A percentile compares a stretch with the other conserved stretches of the same genome.
Conservation (phyloP, 2,113 vertebrate species). For the Probosciger aterrimus region DNA sequence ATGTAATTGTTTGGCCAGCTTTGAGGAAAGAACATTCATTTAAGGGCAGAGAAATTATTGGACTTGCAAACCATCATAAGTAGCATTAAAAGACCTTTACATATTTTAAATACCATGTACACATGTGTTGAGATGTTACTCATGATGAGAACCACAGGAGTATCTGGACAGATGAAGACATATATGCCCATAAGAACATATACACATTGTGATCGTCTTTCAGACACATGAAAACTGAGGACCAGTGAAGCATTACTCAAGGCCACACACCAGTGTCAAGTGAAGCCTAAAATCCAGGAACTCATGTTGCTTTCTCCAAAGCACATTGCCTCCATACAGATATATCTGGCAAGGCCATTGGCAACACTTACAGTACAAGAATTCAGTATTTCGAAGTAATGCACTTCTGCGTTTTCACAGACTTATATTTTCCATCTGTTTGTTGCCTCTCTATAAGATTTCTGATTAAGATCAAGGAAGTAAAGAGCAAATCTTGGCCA, state of each 20-base stretch:
- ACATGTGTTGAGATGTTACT: background rate
- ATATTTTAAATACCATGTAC: background rate
- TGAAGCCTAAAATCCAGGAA: slow-evolving; percentile 10
- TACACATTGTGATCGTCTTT: background rate
- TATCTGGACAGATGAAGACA: background rate
- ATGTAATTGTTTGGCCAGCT: slow-evolving; percentile 14
- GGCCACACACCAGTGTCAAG: background rate
- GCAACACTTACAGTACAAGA: background rate
- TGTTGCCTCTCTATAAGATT: slow-evolving; percentile 8
- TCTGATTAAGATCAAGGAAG: slow-evolving; percentile 40
- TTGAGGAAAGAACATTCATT: slow-evolving; percentile 41
- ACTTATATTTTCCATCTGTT: slow-evolving; percentile 35
- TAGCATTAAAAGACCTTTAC: background rate
- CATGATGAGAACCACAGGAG: background rate
- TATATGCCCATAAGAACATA: background rate
- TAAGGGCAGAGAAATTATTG: background rate
- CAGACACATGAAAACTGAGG: background rate
- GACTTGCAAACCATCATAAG: background rate
- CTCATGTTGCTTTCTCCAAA: slow-evolving; percentile 6
- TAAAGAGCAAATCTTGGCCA: slow-evolving; percentile 20
- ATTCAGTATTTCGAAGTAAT: slow-evolving; percentile 37
- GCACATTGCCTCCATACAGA: background rate
- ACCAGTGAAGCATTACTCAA: background rate
- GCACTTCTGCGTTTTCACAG: background rate
- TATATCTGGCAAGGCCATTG: background rate